Evolutionary conservation across 2,113 vertebrate species (phyloP), one percentile per base, ranked within the genome.

Genomic region (Urocynchramus pylzowi): DNA sequence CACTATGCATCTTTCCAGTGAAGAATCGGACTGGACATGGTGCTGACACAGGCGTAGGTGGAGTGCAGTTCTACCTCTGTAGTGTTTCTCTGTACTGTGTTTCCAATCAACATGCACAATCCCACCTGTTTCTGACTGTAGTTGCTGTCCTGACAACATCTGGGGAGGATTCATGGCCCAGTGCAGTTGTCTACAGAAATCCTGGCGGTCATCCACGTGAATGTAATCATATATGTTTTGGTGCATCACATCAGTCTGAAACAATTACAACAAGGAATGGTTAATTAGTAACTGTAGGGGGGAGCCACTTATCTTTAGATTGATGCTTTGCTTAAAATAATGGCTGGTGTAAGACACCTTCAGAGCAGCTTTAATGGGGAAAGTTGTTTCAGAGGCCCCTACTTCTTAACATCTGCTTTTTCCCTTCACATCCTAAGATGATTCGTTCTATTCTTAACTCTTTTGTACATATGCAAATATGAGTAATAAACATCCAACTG

Each of bases 201-300:
- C 99, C 92, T 99, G 99, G 23, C 99, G 98, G 96, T 99, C 99
- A n/a, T 99, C 99, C 90, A 99, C 98, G 2, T 99, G 99, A 96
- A 99, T 99, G 90, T 99, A 99, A 98, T 99, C 99, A 4, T 99
- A 99, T 93, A 99, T 97, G 52, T 99, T 99, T 94, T 99, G 99
- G 97, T 99, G 99, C 99, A 99, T 99, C 93, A 99, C 99, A 41
- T 99, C 99, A 20, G 99, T 99, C 99, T 99, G 98, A 74, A 98
- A 97, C 44, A 92, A 80, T 80, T 10, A 33, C 59, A 85, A 77
- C 39, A 87, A 87, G 42, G 35, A 70, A 81, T 20, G 27, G 45
- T 95, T 89, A 63, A 94, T 90, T 80, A 86, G 24, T 33, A 78
- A 67, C 49, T 7, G 45, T 52, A 78, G 41, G 21, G 31, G 14